phyloP scores from a whole-genome alignment of 2,797 vertebrate species.

The Melanotaenia parkinsoni region DNA sequence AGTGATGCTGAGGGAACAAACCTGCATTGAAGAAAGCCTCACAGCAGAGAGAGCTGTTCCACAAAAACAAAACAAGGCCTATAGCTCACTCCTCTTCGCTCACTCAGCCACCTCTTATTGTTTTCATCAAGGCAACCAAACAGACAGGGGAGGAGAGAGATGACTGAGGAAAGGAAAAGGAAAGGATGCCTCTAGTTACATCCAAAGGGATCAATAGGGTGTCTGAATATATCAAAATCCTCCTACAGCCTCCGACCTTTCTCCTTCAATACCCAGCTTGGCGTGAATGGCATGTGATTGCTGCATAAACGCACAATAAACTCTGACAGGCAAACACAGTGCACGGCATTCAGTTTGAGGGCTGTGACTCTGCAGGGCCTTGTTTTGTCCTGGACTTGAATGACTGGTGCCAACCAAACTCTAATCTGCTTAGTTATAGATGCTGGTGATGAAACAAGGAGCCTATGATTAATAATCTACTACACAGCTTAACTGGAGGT shows the following conservation, averaged over 20 bases:
- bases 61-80: conserved; percentile 2
- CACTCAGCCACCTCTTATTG: conserved; percentile 2
- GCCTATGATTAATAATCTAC: conserved; percentile 51
- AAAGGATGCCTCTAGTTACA: conserved; percentile 13
- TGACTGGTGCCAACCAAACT: conserved; percentile 30
- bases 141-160: neutral
- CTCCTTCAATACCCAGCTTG: conserved; percentile 18
- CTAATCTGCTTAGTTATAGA: conserved; percentile 62
- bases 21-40: conserved; percentile 29
- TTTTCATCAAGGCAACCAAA: conserved; percentile 30
- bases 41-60: conserved; percentile 16
- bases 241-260: conserved; percentile 26
- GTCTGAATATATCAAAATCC: conserved; percentile 34
- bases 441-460: conserved; percentile 56
- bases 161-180: conserved; percentile 1
- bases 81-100: conserved; percentile 9
- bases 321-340: conserved; percentile 17
- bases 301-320: conserved; percentile 16
- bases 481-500: conserved; percentile 31
- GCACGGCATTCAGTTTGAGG: neutral
- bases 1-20: conserved; percentile 16
- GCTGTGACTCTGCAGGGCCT: conserved; percentile 17
- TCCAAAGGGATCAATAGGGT: conserved; percentile 39
- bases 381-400: conserved; percentile 30
- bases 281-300: conserved; percentile 36